Percentiles rank a stretch among this genome's conserved stretches.
These are phyloP conservation scores for Psilanteris sp. DNA, from an alignment of 1,140 invertebrate genomes.

Conservation along the genomic window DNA sequence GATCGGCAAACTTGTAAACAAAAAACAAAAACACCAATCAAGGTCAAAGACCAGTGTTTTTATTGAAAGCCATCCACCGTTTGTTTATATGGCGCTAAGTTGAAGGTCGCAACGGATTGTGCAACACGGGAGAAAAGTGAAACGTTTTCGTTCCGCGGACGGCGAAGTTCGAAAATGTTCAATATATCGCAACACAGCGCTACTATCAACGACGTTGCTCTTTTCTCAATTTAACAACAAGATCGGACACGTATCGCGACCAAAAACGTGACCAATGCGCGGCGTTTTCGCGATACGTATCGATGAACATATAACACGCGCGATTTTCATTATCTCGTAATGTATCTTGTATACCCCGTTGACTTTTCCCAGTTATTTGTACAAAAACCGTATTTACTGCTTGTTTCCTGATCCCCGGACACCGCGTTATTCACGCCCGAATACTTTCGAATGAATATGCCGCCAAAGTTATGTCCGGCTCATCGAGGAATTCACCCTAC, in stretches of 20 bases:
- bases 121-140: too few species aligned
- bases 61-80: too few species aligned
- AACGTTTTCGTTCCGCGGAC: too few species aligned
- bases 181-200: conserved; percentile 1
- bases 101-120: too few species aligned
- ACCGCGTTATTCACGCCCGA: conserved; percentile 62
- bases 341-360: conserved; percentile 46
- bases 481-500: conserved; percentile 60
- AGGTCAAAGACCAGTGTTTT: too few species aligned
- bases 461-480: conserved; percentile 55
- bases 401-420: conserved; percentile 59
- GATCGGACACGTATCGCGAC: background rate
- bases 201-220: too few species aligned
- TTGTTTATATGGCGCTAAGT: too few species aligned
- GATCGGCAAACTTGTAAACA: too few species aligned
- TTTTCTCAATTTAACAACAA: too few species aligned
- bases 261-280: conserved; percentile 47
- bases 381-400: conserved; percentile 60
- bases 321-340: conserved; percentile 55
- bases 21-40: too few species aligned
- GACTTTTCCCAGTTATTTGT: conserved; percentile 62
- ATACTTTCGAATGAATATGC: conserved; percentile 63
- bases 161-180: too few species aligned
- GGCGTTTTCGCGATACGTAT: conserved; percentile 47
- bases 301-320: conserved; percentile 55